phyloP scores from a whole-genome alignment of 2,113 vertebrate genomes.

The Sturnus vulgaris region DNA sequence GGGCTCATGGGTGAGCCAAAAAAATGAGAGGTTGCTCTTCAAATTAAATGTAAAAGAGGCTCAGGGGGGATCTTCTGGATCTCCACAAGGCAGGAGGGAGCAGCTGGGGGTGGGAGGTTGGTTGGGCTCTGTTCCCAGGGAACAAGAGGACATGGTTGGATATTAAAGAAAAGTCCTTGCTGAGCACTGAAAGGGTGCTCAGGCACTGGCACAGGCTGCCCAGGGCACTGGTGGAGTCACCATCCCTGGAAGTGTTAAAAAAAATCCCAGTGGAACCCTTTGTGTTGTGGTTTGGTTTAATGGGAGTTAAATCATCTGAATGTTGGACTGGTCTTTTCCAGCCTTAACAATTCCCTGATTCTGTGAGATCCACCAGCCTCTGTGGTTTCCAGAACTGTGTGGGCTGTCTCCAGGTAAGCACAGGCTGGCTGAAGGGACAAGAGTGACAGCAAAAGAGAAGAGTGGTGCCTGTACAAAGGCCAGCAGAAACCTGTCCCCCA shows the following conservation, averaged over 20 bases:
- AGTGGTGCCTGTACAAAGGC: background rate
- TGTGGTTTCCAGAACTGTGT: fast-evolving
- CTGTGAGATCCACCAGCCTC: fast-evolving
- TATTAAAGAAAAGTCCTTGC: background rate
- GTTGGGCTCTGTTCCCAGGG: background rate
- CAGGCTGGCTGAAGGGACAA: background rate
- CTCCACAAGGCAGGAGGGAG: background rate
- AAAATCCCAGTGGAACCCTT: fast-evolving
- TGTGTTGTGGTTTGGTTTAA: background rate
- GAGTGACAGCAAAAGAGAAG: background rate
- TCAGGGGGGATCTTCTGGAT: background rate
- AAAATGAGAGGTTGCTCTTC: background rate
- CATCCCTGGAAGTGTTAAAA: background rate
- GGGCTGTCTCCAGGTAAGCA: background rate
- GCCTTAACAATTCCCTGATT: background rate
- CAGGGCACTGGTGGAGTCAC: background rate
- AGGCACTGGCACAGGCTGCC: background rate
- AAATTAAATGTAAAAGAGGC: background rate
- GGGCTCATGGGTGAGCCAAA: background rate
- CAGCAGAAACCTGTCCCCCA: background rate
- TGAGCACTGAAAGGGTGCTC: background rate
- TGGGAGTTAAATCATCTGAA: background rate
- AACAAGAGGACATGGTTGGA: background rate
- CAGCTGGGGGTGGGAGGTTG: fast-evolving
- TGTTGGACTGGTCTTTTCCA: background rate